Evolutionary conservation across 2,888 invertebrate genomes (phyloP).

Genomic region (Pandemis heparana): DNA sequence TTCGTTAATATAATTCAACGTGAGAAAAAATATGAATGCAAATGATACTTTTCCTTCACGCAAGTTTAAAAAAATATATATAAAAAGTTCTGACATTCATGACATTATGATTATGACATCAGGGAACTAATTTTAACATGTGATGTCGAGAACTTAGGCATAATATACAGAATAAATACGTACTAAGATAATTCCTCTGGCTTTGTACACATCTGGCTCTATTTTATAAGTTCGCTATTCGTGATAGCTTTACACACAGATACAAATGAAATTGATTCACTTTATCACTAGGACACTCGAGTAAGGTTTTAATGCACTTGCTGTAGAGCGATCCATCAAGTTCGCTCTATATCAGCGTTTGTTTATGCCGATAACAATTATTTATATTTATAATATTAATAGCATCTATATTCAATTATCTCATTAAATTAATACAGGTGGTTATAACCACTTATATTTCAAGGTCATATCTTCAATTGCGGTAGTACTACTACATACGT

Average conservation of each 20-base stretch:
- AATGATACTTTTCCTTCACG: not conserved
- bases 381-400: not conserved
- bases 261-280: not conserved
- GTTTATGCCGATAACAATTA: not conserved
- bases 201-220: not conserved
- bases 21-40: not conserved
- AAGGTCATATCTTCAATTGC: not conserved
- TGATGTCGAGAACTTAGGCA: not conserved
- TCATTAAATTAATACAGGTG: not conserved
- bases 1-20: constrained; percentile 6
- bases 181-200: not conserved
- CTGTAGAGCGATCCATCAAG: not conserved
- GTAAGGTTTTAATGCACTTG: constrained; percentile 14
- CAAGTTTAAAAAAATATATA: not conserved
- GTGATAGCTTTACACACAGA: not conserved
- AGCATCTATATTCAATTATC: not conserved
- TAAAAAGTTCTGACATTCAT: not conserved
- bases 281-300: constrained; percentile 13
- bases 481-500: not conserved
- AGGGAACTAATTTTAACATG: not conserved
- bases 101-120: not conserved
- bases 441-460: not conserved
- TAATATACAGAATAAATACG: not conserved
- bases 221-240: not conserved
- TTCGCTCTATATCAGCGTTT: not conserved